Percentiles rank a stretch among this genome's conserved stretches.
phyloP scores from a whole-genome alignment of 2,113 vertebrate genomes.

The Chaetops frenatus region DNA sequence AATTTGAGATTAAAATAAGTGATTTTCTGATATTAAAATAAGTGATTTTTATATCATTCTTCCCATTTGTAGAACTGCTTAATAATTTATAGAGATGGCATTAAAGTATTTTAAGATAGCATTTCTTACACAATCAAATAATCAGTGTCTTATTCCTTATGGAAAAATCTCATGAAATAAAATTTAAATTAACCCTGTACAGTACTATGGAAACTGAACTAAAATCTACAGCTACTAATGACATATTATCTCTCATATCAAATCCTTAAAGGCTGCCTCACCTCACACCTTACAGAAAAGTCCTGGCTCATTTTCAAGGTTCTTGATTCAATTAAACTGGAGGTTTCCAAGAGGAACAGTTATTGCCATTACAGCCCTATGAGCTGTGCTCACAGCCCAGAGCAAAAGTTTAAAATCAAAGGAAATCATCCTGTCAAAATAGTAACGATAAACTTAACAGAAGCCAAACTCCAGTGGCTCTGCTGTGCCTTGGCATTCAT shows the following conservation, averaged over 20 bases:
- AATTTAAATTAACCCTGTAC: slow-evolving; percentile 16
- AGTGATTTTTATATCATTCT: neutral
- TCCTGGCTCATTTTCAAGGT: slow-evolving; percentile 30
- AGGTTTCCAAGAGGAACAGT: neutral
- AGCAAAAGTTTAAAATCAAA: slow-evolving; percentile 43
- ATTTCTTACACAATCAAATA: neutral
- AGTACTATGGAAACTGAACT: neutral
- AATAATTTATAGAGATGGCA: neutral
- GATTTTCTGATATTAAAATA: neutral
- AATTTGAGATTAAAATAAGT: neutral
- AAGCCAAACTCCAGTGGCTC: neutral
- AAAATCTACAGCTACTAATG: neutral
- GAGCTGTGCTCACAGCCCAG: neutral
- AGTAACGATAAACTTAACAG: slow-evolving; percentile 25
- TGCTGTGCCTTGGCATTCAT: slow-evolving; percentile 24
- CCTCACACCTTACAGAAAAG: neutral
- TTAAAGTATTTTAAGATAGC: neutral
- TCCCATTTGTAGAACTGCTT: neutral
- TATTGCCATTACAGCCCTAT: neutral
- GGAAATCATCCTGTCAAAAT: slow-evolving; percentile 25
- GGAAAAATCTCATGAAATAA: neutral
- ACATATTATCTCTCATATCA: neutral
- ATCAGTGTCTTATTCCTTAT: neutral
- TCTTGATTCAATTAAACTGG: slow-evolving; percentile 32
- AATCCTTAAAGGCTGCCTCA: neutral